phyloP scores from a whole-genome alignment of 2,888 invertebrate species.

The Andrena chrysosceles region DNA sequence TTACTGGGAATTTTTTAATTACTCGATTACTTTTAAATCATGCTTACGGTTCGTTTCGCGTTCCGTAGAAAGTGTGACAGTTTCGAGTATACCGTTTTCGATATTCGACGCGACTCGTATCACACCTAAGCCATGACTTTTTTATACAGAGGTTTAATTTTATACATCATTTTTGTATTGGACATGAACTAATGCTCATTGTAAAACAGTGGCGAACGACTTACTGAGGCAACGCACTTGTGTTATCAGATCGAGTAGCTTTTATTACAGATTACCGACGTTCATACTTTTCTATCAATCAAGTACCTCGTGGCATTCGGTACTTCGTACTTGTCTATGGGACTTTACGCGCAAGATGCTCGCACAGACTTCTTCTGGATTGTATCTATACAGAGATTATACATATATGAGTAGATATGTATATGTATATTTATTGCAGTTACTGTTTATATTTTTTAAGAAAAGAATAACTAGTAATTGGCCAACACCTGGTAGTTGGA shows the following conservation, averaged over 20 bases:
- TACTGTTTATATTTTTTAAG: constrained; percentile 9
- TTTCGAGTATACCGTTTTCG: not conserved
- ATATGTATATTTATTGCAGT: constrained; percentile 33
- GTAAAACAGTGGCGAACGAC: constrained; percentile 1
- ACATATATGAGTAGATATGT: not conserved
- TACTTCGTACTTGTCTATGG: constrained; percentile 6
- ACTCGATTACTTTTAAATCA: not conserved
- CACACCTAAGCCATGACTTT: not conserved
- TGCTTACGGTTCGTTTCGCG: not conserved
- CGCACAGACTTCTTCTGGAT: not conserved
- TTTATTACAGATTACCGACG: no score
- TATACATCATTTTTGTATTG: not conserved
- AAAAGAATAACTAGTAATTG: not conserved
- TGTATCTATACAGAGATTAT: constrained; percentile 20
- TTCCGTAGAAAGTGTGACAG: not conserved
- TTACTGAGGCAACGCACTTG: not conserved
- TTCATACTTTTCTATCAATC: not conserved
- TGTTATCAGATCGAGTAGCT: no score
- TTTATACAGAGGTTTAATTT: not conserved
- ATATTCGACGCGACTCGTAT: not conserved
- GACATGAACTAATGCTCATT: not conserved
- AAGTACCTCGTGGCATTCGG: not conserved
- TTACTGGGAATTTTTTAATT: not conserved
- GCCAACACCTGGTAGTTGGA: no score
- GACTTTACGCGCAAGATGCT: not conserved